These are phyloP conservation scores for Onthophagus sagittarius DNA, from an alignment of 2,888 invertebrate genomes.

Conservation along the genomic window DNA sequence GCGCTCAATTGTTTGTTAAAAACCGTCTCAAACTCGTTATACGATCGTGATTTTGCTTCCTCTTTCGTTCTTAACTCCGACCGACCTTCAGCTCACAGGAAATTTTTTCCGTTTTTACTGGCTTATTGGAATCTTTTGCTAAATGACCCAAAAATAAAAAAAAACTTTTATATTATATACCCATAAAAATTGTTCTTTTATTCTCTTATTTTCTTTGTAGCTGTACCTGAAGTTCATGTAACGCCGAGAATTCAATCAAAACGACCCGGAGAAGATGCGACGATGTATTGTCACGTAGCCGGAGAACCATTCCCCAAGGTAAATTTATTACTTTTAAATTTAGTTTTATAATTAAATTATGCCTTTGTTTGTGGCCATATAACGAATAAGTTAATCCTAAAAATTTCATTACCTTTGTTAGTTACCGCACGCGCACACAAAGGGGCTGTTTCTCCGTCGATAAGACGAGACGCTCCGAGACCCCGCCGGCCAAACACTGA, in stretches of 20 bases:
- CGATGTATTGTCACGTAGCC: constrained; percentile 69
- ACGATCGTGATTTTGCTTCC: background rate
- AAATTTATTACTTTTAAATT: background rate
- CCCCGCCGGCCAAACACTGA: background rate
- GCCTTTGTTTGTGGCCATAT: background rate
- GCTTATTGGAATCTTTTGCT: background rate
- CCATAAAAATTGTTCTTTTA: too few species aligned
- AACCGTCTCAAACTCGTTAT: background rate
- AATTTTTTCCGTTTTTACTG: background rate
- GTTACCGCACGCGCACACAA: background rate
- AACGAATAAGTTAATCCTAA: background rate
- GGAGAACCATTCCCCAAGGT: constrained; percentile 69
- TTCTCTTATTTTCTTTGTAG: constrained; percentile 46
- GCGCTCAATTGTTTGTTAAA: background rate
- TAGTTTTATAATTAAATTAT: background rate
- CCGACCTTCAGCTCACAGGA: background rate
- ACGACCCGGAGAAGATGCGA: constrained; percentile 62
- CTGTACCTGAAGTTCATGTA: constrained; percentile 69
- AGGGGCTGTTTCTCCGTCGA: background rate
- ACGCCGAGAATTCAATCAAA: constrained; percentile 66
- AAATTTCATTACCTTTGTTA: background rate
- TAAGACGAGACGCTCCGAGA: background rate
- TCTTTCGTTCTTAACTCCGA: background rate
- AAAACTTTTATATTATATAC: too few species aligned
- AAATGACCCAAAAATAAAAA: background rate